Evolutionary conservation across 2,888 invertebrate species (phyloP), one percentile per base, ranked within the genome.

Genomic region (Artemia sinica): DNA sequence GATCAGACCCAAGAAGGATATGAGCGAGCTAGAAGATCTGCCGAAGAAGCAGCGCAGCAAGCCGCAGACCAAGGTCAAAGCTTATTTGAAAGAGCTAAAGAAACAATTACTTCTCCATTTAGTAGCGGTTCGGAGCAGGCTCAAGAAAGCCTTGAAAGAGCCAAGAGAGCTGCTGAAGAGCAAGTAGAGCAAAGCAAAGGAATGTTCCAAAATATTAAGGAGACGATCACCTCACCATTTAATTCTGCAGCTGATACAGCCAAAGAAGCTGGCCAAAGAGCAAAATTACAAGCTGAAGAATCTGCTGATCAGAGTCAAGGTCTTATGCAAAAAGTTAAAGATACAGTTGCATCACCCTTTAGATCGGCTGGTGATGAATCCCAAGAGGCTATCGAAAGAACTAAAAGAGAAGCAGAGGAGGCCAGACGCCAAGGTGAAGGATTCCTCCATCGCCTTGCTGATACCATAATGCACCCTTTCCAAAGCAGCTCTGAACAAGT

Each of bases 1-100:
- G 63, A 58, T 28, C 63, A 58, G 28, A 28, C 63, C n/a, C 63
- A 58, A 28, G 63, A 58, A n/a, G 63, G 14, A 28, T n/a, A n/a
- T 9, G 63, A 58, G 28, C 11, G 63, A 11, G 63, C 28, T 9
- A n/a, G 63, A n/a, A 8, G 63, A 10, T 28, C n/a, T 8, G 63
- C 63, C 1, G 63, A 58, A 58, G 63, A 58, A 10, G 63, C 63
- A 18, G n/a, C 63, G 0, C 63, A 58, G 63, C 12, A 58, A 10
- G 63, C 63, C 28, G n/a, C 63, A 2, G 14, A 58, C 14, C 63
- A 58, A 10, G 63, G 63, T 28, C 63, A 58, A 9, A 28, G 2
- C 9, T 58, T 58, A 18, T 8, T 58, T n/a, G 14, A 9, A 8
- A 58, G 63, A 58, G 63, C 9, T 18, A 28, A n/a, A 8, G 63